Percentiles rank a stretch among this genome's conserved stretches.
Conservation (phyloP, 2,888 invertebrate species). For the Aspidapion aeneum region DNA sequence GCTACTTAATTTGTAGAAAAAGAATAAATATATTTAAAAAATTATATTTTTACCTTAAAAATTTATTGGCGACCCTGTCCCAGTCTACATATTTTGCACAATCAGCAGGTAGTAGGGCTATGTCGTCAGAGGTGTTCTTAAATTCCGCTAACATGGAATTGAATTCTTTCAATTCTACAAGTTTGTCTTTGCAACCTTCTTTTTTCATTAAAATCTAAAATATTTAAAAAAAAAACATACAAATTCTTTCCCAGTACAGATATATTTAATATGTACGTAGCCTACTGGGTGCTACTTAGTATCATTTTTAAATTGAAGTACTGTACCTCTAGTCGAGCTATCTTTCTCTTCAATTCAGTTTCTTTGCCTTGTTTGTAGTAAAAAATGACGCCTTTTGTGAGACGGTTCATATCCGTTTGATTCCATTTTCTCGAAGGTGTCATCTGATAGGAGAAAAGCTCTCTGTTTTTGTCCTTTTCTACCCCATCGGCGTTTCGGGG, state of each 20-base stretch:
- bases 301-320: too few species aligned
- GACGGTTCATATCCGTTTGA: constrained; percentile 30
- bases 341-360: constrained; percentile 17
- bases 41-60: constrained; percentile 40
- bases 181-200: neutral
- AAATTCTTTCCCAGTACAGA: neutral
- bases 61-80: constrained; percentile 51
- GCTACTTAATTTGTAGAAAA: too few species aligned
- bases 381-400: constrained; percentile 32
- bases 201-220: neutral
- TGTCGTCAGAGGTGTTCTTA: constrained; percentile 37
- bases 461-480: constrained; percentile 37
- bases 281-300: too few species aligned
- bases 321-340: constrained; percentile 3
- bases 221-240: neutral
- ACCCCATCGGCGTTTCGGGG: constrained; percentile 56
- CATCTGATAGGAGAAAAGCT: constrained; percentile 34
- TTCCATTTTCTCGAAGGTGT: constrained; percentile 41
- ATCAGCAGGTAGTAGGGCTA: constrained; percentile 13
- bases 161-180: neutral
- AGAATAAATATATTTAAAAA: too few species aligned
- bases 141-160: neutral
- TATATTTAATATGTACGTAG: neutral
- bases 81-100: constrained; percentile 54
- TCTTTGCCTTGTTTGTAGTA: constrained; percentile 32